Evolutionary conservation across 2,888 invertebrate species (phyloP), one percentile per base, ranked within the genome.

Genomic region (Limnephilus auricula): DNA sequence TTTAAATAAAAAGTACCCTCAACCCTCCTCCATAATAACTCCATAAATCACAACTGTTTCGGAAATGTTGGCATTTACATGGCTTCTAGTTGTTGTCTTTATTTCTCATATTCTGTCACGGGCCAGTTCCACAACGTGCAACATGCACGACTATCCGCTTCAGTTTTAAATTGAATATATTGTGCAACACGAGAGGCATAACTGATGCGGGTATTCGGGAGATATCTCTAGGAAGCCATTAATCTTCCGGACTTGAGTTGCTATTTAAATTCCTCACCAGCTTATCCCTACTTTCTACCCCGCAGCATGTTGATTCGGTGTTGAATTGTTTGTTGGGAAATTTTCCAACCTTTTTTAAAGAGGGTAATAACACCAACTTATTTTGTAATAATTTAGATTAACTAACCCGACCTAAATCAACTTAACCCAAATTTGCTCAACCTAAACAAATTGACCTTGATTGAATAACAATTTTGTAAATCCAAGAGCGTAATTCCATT

Each of bases 151-250:
- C 50, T 30, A 31, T 31, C 87, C 6, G 50, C 31, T 87, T 31
- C 87, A 87, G 65, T 87, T 85, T 87, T 87, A 87, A 88, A 88
- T 88, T 25, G 32, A 88, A 88, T 79, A 65, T 79, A 65, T 65
- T n/a, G 65, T 65, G 25, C 65, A 79, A 37, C 37, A 13, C 18
- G 25, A 15, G 37, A 10, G 45, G 30, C 85, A 85, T 30, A n/a
- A 13, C 50, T 12, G 32, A 78, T 78, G 87, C 87, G 87, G 32
- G 87, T 87, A 50, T 50, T 65, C 18, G 25, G 65, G 65, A 25
- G 65, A 65, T 25, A 65, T 34, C 78, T 50, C 30, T 31, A 32
- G 25, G 30, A 78, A 40, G 87, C 32, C 87, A 88, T 88, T 88
- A 88, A 88, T 88, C 87, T 88, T 30, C 87, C n/a, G 18, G 87